Conservation (phyloP, 2,888 invertebrate genomes). For the Hypolimnas misippus region DNA sequence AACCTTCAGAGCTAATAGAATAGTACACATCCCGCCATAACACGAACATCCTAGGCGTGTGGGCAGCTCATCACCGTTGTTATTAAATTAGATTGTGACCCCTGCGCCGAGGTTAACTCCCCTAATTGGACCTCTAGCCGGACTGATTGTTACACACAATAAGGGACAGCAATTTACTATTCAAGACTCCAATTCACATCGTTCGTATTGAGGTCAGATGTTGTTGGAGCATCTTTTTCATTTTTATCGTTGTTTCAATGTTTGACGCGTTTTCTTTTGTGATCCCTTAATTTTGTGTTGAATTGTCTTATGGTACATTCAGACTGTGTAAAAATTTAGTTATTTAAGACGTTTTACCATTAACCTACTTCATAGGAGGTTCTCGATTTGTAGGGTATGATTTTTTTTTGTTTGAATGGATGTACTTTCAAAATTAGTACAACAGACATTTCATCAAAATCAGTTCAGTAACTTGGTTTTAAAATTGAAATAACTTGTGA, state of each 20-base stretch:
- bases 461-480: no score
- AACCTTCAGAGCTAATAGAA: not conserved
- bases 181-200: slow-evolving; percentile 39
- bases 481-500: no score
- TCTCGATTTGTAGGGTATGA: no score
- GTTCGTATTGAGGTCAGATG: slow-evolving; percentile 35
- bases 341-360: no score
- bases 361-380: no score
- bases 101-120: slow-evolving; percentile 66
- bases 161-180: slow-evolving; percentile 51
- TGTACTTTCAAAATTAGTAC: no score
- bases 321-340: no score
- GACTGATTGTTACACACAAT: slow-evolving; percentile 48
- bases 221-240: slow-evolving; percentile 20
- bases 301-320: no score
- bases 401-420: no score
- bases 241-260: slow-evolving; percentile 4
- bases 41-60: slow-evolving; percentile 36
- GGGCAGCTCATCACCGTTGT: slow-evolving; percentile 47
- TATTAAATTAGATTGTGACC: slow-evolving; percentile 75
- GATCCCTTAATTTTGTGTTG: no score
- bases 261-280: not conserved
- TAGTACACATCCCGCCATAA: not conserved
- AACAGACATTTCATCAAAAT: no score
- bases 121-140: slow-evolving; percentile 66